Conservation (phyloP, 2,888 invertebrate genomes). For the Scaptomyza parva region DNA sequence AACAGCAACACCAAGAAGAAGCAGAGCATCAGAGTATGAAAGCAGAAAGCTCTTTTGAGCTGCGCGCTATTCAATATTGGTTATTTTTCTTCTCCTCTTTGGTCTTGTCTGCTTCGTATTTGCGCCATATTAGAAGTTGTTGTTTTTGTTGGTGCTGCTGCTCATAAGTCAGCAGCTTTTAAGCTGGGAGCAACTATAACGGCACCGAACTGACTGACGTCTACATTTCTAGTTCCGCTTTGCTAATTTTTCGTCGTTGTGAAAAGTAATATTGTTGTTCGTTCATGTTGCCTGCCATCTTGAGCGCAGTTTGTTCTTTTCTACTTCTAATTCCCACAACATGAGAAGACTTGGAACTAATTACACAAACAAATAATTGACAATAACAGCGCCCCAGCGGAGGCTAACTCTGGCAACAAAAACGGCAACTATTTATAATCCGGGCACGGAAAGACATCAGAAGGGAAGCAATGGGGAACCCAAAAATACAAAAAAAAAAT, state of each 20-base stretch:
- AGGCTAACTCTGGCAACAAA: slow-evolving; percentile 50
- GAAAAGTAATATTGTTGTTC: slow-evolving; percentile 47
- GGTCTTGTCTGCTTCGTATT: slow-evolving; percentile 31
- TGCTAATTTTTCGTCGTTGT: slow-evolving; percentile 75
- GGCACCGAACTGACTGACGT: slow-evolving; percentile 60
- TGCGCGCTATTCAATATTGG: slow-evolving; percentile 44
- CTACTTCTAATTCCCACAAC: slow-evolving; percentile 62
- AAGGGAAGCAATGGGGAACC: slow-evolving; percentile 42
- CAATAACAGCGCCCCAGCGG: slow-evolving; percentile 45
- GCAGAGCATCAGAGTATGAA: slow-evolving; percentile 5
- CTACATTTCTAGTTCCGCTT: slow-evolving; percentile 78
- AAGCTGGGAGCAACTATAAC: slow-evolving; percentile 72
- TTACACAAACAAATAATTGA: slow-evolving; percentile 68
- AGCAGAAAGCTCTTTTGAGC: slow-evolving; percentile 54
- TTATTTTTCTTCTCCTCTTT: slow-evolving; percentile 39
- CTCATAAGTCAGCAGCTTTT: slow-evolving; percentile 55
- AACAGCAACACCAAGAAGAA: slow-evolving; percentile 35
- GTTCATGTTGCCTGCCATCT: slow-evolving; percentile 29
- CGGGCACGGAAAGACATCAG: slow-evolving; percentile 46
- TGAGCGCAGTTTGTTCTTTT: slow-evolving; percentile 58
- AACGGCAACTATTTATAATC: slow-evolving; percentile 68
- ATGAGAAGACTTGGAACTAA: slow-evolving; percentile 65
- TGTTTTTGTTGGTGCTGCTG: slow-evolving; percentile 31
- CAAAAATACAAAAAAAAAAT: slow-evolving; percentile 12
- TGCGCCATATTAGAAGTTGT: slow-evolving; percentile 48